Evolutionary conservation across 2,113 vertebrate species (phyloP), one percentile per base, ranked within the genome.

Genomic region (Brachyhypopomus occidentalis): DNA sequence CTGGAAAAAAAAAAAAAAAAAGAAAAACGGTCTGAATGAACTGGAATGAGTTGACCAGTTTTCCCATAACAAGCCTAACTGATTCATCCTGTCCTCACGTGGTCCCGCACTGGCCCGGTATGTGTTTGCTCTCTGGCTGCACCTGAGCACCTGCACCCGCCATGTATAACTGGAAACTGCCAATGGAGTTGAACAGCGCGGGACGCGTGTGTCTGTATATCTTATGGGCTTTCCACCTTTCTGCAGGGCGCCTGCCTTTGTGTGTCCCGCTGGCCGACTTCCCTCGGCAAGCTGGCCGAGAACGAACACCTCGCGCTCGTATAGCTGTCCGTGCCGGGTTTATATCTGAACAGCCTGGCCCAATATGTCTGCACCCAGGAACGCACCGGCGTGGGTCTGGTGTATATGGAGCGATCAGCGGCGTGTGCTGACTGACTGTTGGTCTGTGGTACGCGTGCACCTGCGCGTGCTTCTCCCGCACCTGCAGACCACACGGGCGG

Each of bases 1-100:
- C 71, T 69, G 76, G 82, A 79, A 79, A 30, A 30, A n/a, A n/a
- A n/a, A n/a, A n/a, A n/a, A n/a, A n/a, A n/a, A n/a, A n/a, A n/a
- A n/a, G n/a, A n/a, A n/a, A 30, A 83, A 83, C 69, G 11, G 60
- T 83, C 76, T 69, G 76, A 83, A 83, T 83, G 77, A 76, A 75
- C 75, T 76, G 79, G 76, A 83, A 83, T 83, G 76, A 75, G 66
- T 67, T 75, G 80, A 81, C 52, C 36, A 23, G 81, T 23, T 75
- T 78, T 60, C 75, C 72, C 75, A 78, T 56, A 78, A 60, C 59
- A 36, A 62, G 30, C 48, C 52, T 5, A 58, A 66, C 70, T 75
- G 63, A 62, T 81, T 81, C 73, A 81, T 74, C 30, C 71, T 85
- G 56, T 72, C 72, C 58, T 84, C 56, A 69, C 8, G 16, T 25